These are phyloP conservation scores for Trematomus bernacchii DNA, from an alignment of 2,797 vertebrate genomes.

Conservation along the genomic window DNA sequence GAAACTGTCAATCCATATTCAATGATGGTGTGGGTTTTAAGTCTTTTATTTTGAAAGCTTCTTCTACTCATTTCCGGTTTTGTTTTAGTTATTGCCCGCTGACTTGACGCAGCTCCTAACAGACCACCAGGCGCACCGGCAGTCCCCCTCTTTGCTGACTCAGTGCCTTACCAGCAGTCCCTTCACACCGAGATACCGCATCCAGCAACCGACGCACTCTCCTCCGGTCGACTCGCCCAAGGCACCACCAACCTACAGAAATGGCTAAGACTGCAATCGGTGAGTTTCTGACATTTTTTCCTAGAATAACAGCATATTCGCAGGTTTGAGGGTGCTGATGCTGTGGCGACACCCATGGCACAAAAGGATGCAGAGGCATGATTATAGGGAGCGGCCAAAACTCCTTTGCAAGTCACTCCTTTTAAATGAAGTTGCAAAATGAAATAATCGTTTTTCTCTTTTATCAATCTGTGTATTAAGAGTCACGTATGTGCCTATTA, in stretches of 20 bases:
- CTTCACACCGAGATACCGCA: constrained; percentile 75
- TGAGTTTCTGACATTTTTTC: constrained; percentile 69
- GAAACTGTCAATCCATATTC: background rate
- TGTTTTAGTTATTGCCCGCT: constrained; percentile 27
- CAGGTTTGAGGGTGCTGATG: constrained; percentile 58
- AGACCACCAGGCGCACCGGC: constrained; percentile 78
- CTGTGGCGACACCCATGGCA: constrained; percentile 82
- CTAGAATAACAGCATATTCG: constrained; percentile 13
- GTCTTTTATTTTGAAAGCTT: constrained; percentile 64
- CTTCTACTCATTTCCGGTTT: constrained; percentile 19
- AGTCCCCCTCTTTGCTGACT: constrained; percentile 85
- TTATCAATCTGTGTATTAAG: background rate
- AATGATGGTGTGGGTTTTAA: accelerated
- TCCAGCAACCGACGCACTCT: constrained; percentile 70
- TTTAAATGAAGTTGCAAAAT: constrained; percentile 17
- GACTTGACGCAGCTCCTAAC: constrained; percentile 62
- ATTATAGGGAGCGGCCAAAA: constrained; percentile 78
- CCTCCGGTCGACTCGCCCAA: constrained; percentile 53
- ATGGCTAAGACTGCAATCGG: constrained; percentile 88
- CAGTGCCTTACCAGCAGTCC: constrained; percentile 87
- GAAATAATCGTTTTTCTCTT: background rate
- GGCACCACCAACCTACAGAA: constrained; percentile 59
- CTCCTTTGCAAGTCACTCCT: constrained; percentile 57
- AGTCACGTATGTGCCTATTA: background rate
- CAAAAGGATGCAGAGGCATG: constrained; percentile 80